phyloP scores from a whole-genome alignment of 2,113 vertebrate genomes.

The Spea multiplicata region DNA sequence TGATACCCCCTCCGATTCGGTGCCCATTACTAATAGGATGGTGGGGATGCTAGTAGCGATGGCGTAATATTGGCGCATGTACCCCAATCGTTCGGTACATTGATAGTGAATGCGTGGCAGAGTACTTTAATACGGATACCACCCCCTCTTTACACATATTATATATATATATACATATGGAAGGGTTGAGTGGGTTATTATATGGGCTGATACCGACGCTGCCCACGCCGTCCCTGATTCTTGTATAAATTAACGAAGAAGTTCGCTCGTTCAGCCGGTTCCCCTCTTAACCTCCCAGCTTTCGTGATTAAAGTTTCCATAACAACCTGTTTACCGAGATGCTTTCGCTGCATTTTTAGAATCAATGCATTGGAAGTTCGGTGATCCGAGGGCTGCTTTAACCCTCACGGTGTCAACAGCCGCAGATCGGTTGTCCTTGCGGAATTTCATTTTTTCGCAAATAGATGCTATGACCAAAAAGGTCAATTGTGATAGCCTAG shows the following conservation, averaged over 20 bases:
- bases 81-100: no score
- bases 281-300: constrained; percentile 35
- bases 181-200: background rate
- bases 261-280: constrained; percentile 30
- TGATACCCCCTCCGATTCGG: no score
- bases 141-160: no score
- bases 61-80: no score
- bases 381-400: constrained; percentile 22
- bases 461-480: no score
- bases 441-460: no score
- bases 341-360: constrained; percentile 36
- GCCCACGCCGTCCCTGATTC: constrained; percentile 2
- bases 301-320: constrained; percentile 44
- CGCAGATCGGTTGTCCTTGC: background rate
- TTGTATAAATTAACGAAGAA: constrained; percentile 32
- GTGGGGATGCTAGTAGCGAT: no score
- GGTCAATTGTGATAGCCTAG: no score
- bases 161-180: background rate
- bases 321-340: constrained; percentile 41
- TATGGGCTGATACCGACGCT: background rate
- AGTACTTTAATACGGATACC: no score
- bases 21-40: no score
- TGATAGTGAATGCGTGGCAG: no score
- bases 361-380: constrained; percentile 16
- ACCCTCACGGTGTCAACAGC: background rate